Percentiles rank a stretch among this genome's conserved stretches.
phyloP scores from a whole-genome alignment of 30 jellyfish, hydroid and myxozoan species.

The Cassiopea andromeda region DNA sequence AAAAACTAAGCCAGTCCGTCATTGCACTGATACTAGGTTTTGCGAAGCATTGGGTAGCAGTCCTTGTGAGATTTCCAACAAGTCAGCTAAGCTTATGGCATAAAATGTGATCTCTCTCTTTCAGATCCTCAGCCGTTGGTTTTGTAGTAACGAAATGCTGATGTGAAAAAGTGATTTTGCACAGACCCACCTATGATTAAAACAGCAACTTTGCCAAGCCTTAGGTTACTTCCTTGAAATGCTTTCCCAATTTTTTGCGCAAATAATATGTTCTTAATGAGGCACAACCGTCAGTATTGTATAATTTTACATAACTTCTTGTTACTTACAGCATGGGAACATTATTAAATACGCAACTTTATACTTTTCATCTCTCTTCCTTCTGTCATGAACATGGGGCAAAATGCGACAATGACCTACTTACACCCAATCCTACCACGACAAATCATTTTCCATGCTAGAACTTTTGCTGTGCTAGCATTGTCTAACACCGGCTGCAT shows the following conservation, averaged over 20 bases:
- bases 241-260: background rate
- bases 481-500: too few relatives aligned
- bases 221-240: background rate
- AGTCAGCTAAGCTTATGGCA: background rate
- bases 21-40: too few relatives aligned
- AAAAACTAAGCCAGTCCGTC: too few relatives aligned
- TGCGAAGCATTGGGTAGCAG: too few relatives aligned
- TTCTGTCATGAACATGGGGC: background rate
- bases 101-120: background rate
- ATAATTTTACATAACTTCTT: background rate
- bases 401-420: background rate
- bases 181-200: background rate
- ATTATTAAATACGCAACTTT: background rate
- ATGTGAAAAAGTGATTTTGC: background rate
- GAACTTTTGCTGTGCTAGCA: background rate
- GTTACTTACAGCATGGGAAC: background rate
- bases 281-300: background rate
- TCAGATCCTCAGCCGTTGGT: background rate
- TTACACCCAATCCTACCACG: background rate
- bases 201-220: background rate
- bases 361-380: background rate
- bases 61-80: background rate
- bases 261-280: background rate
- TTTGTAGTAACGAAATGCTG: background rate
- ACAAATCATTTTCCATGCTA: background rate